Conservation (phyloP, 1,140 invertebrate species). For the Solenopsis fugax region DNA sequence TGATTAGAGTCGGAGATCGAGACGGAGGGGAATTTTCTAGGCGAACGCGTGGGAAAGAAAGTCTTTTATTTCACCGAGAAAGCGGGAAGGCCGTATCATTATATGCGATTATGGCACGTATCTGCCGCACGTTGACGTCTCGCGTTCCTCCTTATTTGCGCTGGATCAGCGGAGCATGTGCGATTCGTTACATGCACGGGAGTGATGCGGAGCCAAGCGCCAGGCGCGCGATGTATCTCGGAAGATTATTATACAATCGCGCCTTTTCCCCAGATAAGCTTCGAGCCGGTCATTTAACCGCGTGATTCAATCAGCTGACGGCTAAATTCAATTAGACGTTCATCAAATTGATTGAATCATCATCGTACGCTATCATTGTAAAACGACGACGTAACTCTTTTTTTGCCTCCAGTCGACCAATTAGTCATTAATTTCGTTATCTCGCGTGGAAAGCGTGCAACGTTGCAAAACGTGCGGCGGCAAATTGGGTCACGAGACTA, state of each 20-base stretch:
- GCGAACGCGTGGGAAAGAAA: constrained; percentile 58
- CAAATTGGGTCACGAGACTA: constrained; percentile 47
- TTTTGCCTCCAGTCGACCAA: not conserved
- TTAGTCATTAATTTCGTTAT: constrained; percentile 44
- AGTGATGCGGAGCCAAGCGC: constrained; percentile 25
- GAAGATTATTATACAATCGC: constrained; percentile 40
- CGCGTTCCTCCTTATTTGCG: constrained; percentile 48
- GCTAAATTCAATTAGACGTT: not conserved
- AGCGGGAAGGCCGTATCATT: constrained; percentile 57
- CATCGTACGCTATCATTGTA: not conserved
- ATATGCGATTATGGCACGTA: constrained; percentile 51
- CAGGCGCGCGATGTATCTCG: constrained; percentile 6
- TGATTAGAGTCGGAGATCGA: constrained; percentile 30
- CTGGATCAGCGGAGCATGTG: not conserved
- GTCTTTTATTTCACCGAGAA: constrained; percentile 59
- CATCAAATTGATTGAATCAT: not conserved
- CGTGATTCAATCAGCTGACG: not conserved
- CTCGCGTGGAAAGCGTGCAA: constrained; percentile 12
- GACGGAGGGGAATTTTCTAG: constrained; percentile 9
- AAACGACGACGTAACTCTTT: not conserved
- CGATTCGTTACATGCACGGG: constrained; percentile 31
- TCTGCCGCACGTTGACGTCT: constrained; percentile 39
- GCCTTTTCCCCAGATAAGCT: not conserved
- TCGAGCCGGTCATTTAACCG: not conserved
- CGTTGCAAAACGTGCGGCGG: constrained; percentile 17